Percentiles rank a stretch among this genome's conserved stretches.
Conservation (phyloP, 2,888 invertebrate genomes). For the Reticulitermes lucifugus region DNA sequence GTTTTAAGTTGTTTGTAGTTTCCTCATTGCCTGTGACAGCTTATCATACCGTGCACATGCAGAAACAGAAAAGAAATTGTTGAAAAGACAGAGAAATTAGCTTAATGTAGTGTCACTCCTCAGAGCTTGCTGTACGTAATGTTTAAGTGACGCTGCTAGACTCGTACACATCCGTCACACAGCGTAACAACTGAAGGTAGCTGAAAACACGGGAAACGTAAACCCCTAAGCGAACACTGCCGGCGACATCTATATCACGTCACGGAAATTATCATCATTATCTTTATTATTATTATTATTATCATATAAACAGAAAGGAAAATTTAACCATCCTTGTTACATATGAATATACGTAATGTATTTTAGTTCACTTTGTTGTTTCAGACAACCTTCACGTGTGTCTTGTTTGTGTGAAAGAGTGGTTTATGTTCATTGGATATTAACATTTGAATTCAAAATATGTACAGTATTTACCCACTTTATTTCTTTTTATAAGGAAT, state of each 20-base stretch:
- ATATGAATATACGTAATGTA: conserved; percentile 34
- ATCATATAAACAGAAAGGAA: conserved; percentile 32
- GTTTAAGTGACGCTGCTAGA: conserved; percentile 9
- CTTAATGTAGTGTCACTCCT: conserved; percentile 21
- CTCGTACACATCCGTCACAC: neutral
- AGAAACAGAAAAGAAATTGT: neutral
- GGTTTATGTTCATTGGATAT: neutral
- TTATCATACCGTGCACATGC: conserved; percentile 2
- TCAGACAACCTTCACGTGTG: neutral
- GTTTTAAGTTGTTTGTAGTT: neutral
- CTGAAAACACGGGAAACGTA: neutral
- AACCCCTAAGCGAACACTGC: neutral
- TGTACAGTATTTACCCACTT: too few species aligned
- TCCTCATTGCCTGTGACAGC: neutral
- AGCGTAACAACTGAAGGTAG: neutral
- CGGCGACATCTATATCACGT: conserved; percentile 7
- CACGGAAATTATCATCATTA: conserved; percentile 12
- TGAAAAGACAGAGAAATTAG: conserved; percentile 22
- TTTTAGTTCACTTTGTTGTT: conserved; percentile 3
- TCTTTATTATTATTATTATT: conserved; percentile 19
- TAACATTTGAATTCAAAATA: neutral
- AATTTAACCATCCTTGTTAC: conserved; percentile 36
- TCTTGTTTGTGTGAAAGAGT: neutral
- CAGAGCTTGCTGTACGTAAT: neutral
- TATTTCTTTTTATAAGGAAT: too few species aligned